phyloP scores from a whole-genome alignment of 2,113 vertebrate species.

The Otis tarda region DNA sequence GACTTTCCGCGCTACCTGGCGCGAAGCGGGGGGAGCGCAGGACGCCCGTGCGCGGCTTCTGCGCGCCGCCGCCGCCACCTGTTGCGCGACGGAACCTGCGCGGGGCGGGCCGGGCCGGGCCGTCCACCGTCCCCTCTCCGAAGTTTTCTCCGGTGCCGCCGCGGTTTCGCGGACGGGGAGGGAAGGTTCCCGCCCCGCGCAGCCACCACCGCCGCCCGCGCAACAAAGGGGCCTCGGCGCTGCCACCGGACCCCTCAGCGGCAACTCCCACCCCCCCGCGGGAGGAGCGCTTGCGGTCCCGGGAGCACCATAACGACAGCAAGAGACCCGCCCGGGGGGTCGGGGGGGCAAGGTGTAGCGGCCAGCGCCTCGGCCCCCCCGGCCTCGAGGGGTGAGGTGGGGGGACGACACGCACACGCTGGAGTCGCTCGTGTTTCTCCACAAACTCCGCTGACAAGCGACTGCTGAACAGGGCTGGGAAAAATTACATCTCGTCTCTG shows the following conservation, averaged over 20 bases:
- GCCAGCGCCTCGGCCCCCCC: neutral
- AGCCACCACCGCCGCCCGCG: too few species aligned
- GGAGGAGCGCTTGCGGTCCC: neutral
- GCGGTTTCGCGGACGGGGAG: neutral
- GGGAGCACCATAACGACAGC: neutral
- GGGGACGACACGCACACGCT: neutral
- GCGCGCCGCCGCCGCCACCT: neutral
- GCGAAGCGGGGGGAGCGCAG: too few species aligned
- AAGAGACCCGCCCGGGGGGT: neutral
- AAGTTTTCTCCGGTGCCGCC: neutral
- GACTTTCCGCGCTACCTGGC: slow-evolving; percentile 44
- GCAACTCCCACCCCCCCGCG: neutral
- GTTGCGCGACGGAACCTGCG: neutral
- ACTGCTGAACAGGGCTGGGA: slow-evolving; percentile 45
- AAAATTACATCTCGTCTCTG: slow-evolving; percentile 50
- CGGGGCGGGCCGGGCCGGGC: neutral
- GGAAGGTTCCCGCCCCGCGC: too few species aligned
- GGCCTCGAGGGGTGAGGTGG: neutral
- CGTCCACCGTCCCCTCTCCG: neutral
- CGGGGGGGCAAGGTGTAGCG: neutral
- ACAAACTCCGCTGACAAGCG: slow-evolving; percentile 47
- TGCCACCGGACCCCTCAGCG: neutral
- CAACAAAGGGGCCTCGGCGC: neutral
- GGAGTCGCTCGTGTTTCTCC: slow-evolving; percentile 16
- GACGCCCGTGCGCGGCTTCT: neutral